These are phyloP conservation scores for Alloplasta piceator DNA, from an alignment of 2,888 invertebrate species.

Conservation along the genomic window DNA sequence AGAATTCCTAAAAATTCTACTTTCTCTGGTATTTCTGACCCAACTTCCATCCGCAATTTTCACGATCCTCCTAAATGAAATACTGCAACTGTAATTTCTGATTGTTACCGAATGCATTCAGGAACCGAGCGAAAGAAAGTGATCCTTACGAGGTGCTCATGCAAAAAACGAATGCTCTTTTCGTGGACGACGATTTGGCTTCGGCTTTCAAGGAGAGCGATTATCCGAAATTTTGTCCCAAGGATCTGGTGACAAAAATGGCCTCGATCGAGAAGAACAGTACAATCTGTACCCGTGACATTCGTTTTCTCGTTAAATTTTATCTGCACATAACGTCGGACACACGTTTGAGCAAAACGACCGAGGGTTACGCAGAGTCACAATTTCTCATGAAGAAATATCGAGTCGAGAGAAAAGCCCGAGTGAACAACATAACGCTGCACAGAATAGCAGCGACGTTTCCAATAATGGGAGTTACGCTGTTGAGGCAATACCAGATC, in stretches of 20 bases:
- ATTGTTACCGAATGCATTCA: background rate
- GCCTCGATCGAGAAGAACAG: constrained; percentile 9
- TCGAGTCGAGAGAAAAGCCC: constrained; percentile 15
- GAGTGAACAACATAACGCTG: constrained; percentile 37
- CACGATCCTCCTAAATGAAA: background rate
- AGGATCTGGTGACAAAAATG: constrained; percentile 32
- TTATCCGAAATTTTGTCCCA: constrained; percentile 29
- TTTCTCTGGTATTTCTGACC: too few relatives aligned
- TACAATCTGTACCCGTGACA: constrained; percentile 6
- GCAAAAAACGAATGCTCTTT: constrained; percentile 7
- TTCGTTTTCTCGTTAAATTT: constrained; percentile 33
- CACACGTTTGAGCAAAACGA: constrained; percentile 20
- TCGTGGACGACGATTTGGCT: constrained; percentile 8
- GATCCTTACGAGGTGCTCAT: background rate
- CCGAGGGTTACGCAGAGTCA: constrained; percentile 9
- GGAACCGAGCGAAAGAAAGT: background rate
- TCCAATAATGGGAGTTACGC: constrained; percentile 24
- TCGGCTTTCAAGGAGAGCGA: background rate
- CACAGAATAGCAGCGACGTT: constrained; percentile 43
- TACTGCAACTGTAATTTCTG: background rate
- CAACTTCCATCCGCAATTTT: too few relatives aligned
- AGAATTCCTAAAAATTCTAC: too few relatives aligned
- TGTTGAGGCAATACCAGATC: constrained; percentile 25
- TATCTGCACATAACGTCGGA: constrained; percentile 36
- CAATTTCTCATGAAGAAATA: constrained; percentile 38